Evolutionary conservation across 2,113 vertebrate species (phyloP), one percentile per base, ranked within the genome.

Genomic region (Sylvietta virens): DNA sequence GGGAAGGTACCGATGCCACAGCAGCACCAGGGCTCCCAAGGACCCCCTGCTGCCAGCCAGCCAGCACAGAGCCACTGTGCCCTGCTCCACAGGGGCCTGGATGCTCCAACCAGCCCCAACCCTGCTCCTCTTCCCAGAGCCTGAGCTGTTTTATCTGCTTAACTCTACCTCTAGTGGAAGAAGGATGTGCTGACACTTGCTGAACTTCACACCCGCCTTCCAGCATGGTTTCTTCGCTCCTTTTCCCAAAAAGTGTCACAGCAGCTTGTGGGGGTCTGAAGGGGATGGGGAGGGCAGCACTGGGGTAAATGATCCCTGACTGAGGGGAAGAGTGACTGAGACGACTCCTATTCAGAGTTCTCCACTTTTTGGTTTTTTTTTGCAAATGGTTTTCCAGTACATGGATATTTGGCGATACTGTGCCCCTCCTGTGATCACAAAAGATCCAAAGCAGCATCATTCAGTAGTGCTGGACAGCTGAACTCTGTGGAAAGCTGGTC

Each of bases 271-370:
- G 28, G 39, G 28, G 15, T 72, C n/a, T 50, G n/a, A 47, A 71
- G 30, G 33, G 62, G 7, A 6, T 33, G 28, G n/a, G 5, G 31
- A 39, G 10, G 9, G 17, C 16, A 69, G 45, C 4, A 3, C 7
- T 14, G 28, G 22, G 24, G 3, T 60, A 70, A 73, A 53, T 8
- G 17, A 54, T 37, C 17, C 31, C 17, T 65, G 16, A 22, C 9
- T 48, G 14, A 5, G 11, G 2, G 17, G 5, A 7, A 60, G 48
- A 92, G 16, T 0, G 0, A 42, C 1, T 23, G 11, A 56, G 27
- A 51, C 67, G 35, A 61, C 5, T 17, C 67, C 28, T 37, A 6
- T 11, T 66, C 24, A 20, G 30, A 54, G 6, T 35, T 65, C 28
- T 57, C 9, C 6, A 4, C 20, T 27, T 26, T 28, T 26, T 35